Evolutionary conservation across 2,888 invertebrate genomes (phyloP).

Genomic region (Stenodema calcarata): DNA sequence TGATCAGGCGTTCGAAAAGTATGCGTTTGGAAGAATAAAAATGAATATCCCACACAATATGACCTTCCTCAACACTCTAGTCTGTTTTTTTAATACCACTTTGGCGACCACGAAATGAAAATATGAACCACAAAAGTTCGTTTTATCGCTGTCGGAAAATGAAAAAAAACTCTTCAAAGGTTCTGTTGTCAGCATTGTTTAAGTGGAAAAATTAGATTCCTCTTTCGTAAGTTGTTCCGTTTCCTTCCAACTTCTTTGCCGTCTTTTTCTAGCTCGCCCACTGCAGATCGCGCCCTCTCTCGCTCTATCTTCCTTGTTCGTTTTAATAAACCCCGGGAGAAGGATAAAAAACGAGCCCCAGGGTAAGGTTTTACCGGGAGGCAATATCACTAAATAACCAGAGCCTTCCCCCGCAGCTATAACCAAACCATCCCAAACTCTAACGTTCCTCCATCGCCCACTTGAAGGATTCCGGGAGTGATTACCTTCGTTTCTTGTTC

Average conservation of each 20-base stretch:
- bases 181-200: not conserved
- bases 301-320: not conserved
- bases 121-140: not conserved
- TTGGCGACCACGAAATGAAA: not conserved
- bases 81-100: not conserved
- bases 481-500: constrained; percentile 2
- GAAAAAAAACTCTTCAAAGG: not conserved
- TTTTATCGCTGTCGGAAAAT: not conserved
- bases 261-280: not conserved
- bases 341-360: not conserved
- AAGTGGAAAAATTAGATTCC: not conserved
- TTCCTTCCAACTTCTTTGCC: not conserved
- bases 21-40: no score
- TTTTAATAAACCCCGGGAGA: constrained; percentile 19
- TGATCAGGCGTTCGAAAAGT: no score
- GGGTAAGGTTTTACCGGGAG: constrained; percentile 16
- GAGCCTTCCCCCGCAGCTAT: not conserved
- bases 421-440: not conserved
- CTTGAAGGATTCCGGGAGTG: not conserved
- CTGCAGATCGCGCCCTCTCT: not conserved
- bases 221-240: not conserved
- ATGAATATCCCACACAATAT: not conserved
- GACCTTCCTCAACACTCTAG: not conserved
- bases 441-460: not conserved
- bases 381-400: constrained; percentile 34